Conservation (phyloP, 1,140 invertebrate species). For the Pogonomyrmex californicus region DNA sequence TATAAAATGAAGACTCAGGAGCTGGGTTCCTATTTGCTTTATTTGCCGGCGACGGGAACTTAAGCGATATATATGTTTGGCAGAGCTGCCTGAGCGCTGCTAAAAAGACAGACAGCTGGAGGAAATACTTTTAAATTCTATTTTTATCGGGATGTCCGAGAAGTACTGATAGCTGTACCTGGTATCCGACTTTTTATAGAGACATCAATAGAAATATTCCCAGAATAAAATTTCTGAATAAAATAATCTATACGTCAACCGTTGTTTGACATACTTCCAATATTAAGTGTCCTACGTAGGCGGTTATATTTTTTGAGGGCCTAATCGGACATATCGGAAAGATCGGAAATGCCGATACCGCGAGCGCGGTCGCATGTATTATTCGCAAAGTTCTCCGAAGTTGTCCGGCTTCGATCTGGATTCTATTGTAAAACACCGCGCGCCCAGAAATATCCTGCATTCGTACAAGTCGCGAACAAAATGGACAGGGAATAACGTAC, state of each 20-base stretch:
- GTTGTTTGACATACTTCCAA: constrained; percentile 31
- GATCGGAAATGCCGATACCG: not conserved
- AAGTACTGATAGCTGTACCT: not conserved
- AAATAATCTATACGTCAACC: constrained; percentile 4
- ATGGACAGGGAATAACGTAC: not conserved
- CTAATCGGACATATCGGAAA: not conserved
- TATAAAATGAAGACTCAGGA: constrained; percentile 27
- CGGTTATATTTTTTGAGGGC: constrained; percentile 21
- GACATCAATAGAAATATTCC: constrained; percentile 20
- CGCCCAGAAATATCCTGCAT: constrained; percentile 5
- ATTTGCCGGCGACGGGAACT: constrained; percentile 16
- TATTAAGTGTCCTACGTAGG: not conserved
- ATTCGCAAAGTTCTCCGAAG: constrained; percentile 22
- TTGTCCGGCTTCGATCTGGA: constrained; percentile 28
- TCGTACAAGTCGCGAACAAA: not conserved
- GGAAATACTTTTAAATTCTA: constrained; percentile 22
- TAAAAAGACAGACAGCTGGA: constrained; percentile 8
- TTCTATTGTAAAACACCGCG: constrained; percentile 3
- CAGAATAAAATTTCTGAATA: constrained; percentile 3
- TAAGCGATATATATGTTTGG: constrained; percentile 21
- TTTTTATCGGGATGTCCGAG: not conserved
- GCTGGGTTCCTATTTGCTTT: not conserved
- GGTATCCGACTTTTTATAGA: not conserved
- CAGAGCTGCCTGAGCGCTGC: not conserved
- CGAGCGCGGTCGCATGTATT: constrained; percentile 24